A percentile compares a stretch with the other conserved stretches of the same genome.
Conservation (phyloP, 2,113 vertebrate species). For the Oryzias melastigma region DNA sequence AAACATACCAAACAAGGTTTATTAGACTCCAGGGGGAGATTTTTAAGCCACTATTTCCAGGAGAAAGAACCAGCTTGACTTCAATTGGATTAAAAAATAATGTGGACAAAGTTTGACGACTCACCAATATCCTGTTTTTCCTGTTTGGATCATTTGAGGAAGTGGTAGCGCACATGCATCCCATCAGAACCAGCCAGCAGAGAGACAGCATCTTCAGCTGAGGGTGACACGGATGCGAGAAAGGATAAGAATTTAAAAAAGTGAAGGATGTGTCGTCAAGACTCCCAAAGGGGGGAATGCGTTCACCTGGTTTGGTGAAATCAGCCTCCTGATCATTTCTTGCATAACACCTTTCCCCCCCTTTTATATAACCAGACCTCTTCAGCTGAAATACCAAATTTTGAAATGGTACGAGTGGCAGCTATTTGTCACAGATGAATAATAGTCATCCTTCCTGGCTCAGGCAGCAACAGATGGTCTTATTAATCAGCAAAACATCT, state of each 20-base stretch:
- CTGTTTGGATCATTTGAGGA: slow-evolving; percentile 73
- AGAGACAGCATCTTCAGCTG: slow-evolving; percentile 74
- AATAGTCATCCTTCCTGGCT: slow-evolving; percentile 2
- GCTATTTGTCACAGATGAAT: slow-evolving; percentile 21
- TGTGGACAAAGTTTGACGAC: slow-evolving; percentile 38
- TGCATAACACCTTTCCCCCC: slow-evolving; percentile 14
- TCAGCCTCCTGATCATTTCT: slow-evolving; percentile 31
- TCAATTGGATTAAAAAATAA: too few relatives aligned
- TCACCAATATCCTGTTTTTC: slow-evolving; percentile 75
- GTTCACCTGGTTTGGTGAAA: background rate
- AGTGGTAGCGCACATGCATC: slow-evolving; percentile 60
- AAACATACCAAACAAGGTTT: too few relatives aligned
- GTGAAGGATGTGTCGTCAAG: slow-evolving; percentile 1
- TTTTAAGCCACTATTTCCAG: too few relatives aligned
- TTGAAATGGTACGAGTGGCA: background rate
- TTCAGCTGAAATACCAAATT: background rate
- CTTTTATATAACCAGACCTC: slow-evolving; percentile 20
- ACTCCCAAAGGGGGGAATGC: background rate
- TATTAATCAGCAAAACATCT: background rate
- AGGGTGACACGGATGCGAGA: slow-evolving; percentile 3
- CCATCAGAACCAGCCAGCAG: slow-evolving; percentile 67
- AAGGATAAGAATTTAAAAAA: background rate
- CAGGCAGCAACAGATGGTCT: slow-evolving; percentile 8
- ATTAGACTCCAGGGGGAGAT: too few relatives aligned
- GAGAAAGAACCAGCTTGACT: too few relatives aligned